These are phyloP conservation scores for Tethya wilhelma DNA, from an alignment of 37 sponge, comb jelly and placozoan genomes.

Conservation along the genomic window DNA sequence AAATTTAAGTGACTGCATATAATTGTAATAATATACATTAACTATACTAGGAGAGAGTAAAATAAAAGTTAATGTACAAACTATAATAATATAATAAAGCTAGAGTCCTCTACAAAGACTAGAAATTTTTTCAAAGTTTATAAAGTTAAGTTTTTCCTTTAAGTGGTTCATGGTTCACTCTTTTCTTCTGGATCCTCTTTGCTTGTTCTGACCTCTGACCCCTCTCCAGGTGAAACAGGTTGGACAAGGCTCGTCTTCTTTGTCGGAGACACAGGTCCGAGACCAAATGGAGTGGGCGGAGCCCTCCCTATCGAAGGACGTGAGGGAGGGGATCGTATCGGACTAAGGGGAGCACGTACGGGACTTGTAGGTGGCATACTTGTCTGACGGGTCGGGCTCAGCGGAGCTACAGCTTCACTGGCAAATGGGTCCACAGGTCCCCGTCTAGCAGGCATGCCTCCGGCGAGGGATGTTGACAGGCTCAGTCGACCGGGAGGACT, in stretches of 20 bases:
- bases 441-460: conserved; percentile 33
- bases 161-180: no score
- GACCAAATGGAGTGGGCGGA: conserved; percentile 14
- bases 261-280: not conserved
- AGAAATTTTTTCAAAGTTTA: no score
- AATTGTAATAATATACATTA: no score
- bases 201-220: not conserved
- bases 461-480: conserved; percentile 1
- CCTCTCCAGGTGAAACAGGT: no score
- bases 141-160: no score
- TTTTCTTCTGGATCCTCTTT: not conserved
- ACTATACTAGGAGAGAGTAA: no score
- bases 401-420: not conserved
- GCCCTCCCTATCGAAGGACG: conserved; percentile 2
- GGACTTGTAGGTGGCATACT: not conserved
- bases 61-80: not conserved
- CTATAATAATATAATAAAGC: not conserved
- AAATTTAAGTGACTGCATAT: no score
- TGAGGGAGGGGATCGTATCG: not conserved
- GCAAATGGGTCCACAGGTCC: conserved; percentile 43
- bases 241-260: not conserved
- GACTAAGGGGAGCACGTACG: not conserved
- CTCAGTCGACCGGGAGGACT: not conserved
- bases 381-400: not conserved
- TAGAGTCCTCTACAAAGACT: no score